Evolutionary conservation across 2,797 vertebrate species (phyloP).

Genomic region (Botia almorhae): DNA sequence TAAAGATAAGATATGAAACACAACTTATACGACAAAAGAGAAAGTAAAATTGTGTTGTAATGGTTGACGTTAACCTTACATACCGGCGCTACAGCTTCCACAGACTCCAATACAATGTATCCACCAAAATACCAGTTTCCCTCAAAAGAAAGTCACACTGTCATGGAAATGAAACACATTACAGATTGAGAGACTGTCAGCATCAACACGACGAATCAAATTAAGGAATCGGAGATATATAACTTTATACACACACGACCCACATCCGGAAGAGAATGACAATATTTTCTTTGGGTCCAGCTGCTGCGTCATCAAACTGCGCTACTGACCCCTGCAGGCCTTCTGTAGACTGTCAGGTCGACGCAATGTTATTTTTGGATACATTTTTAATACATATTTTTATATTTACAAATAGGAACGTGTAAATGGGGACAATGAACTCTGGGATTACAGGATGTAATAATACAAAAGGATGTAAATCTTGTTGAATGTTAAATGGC

Average conservation of each 20-base stretch:
- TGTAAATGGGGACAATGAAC: no score
- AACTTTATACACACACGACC: not conserved
- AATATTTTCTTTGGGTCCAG: not conserved
- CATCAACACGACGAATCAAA: not conserved
- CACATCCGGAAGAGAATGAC: constrained; percentile 56
- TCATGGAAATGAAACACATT: constrained; percentile 51
- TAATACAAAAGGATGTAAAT: no score
- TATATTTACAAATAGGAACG: no score
- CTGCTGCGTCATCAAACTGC: not conserved
- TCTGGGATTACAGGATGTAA: no score
- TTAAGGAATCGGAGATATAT: not conserved
- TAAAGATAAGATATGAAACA: not conserved
- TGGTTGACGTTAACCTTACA: not conserved
- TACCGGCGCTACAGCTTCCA: not conserved
- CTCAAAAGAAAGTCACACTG: constrained; percentile 32
- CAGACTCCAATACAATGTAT: constrained; percentile 17
- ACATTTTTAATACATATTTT: no score
- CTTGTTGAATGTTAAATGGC: no score
- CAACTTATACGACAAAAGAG: not conserved
- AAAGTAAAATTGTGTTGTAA: not conserved
- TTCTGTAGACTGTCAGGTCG: not conserved
- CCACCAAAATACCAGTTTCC: constrained; percentile 41
- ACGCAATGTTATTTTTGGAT: no score
- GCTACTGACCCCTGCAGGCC: not conserved
- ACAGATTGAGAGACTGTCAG: constrained; percentile 30